These are phyloP conservation scores for Neoscelio sp. DNA, from an alignment of 2,888 invertebrate genomes.

Conservation along the genomic window DNA sequence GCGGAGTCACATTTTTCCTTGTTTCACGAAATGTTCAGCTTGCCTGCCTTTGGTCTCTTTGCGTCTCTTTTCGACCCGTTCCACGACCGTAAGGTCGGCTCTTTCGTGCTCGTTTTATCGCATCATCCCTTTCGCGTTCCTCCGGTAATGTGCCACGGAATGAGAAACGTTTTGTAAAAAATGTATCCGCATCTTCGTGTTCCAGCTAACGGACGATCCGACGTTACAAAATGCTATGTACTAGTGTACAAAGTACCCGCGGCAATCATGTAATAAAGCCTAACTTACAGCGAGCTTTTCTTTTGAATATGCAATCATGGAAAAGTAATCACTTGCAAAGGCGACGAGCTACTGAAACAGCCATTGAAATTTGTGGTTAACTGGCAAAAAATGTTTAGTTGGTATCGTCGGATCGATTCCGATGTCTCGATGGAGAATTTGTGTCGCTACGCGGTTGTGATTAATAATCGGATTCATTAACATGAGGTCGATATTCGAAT, in stretches of 20 bases:
- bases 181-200: constrained; percentile 79
- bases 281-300: constrained; percentile 65
- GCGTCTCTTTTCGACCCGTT: constrained; percentile 66
- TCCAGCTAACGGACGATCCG: constrained; percentile 68
- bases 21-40: constrained; percentile 82
- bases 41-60: constrained; percentile 72
- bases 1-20: constrained; percentile 82
- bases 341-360: constrained; percentile 58
- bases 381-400: neutral
- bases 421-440: constrained; percentile 23
- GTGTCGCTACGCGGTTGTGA: constrained; percentile 31
- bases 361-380: constrained; percentile 32
- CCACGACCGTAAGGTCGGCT: constrained; percentile 65
- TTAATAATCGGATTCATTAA: constrained; percentile 33
- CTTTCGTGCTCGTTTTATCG: constrained; percentile 72
- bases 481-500: constrained; percentile 30
- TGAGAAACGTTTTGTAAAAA: constrained; percentile 82
- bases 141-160: constrained; percentile 80
- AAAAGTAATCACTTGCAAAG: constrained; percentile 64
- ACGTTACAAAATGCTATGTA: constrained; percentile 61
- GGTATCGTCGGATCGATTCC: constrained; percentile 31
- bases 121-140: constrained; percentile 76
- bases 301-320: constrained; percentile 68
- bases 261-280: constrained; percentile 67
- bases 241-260: constrained; percentile 49